Conservation (phyloP, 2,888 invertebrate species). For the Euzophera pinguis region DNA sequence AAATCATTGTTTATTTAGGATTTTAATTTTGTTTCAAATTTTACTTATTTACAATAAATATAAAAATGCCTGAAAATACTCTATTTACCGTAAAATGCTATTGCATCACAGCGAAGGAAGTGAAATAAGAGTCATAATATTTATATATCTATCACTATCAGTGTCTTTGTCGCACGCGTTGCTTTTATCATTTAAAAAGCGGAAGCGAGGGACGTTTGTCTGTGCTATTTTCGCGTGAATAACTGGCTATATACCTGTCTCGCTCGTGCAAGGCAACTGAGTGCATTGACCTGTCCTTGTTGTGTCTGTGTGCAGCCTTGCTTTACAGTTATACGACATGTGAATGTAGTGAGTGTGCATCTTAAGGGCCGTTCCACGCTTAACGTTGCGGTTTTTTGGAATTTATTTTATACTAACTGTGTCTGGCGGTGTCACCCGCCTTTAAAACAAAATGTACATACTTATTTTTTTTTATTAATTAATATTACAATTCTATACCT, state of each 20-base stretch:
- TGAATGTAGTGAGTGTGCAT: conserved; percentile 65
- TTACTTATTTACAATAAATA: neutral
- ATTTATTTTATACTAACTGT: neutral
- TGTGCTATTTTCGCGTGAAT: conserved; percentile 41
- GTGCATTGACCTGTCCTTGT: conserved; percentile 80
- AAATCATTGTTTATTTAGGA: neutral
- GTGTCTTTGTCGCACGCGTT: conserved; percentile 61
- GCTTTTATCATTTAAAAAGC: conserved; percentile 44
- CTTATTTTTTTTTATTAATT: too few relatives aligned
- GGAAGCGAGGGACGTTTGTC: conserved; percentile 39
- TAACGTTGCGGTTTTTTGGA: conserved; percentile 10
- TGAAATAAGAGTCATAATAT: conserved; percentile 79
- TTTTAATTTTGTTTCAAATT: neutral
- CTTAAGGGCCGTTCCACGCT: conserved; percentile 65
- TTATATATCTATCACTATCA: conserved; percentile 68
- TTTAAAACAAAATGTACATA: too few relatives aligned
- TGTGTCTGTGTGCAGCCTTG: conserved; percentile 76
- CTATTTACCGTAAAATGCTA: conserved; percentile 64
- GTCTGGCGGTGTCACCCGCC: too few relatives aligned
- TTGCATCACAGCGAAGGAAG: conserved; percentile 79
- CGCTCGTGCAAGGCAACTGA: conserved; percentile 74
- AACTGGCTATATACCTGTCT: conserved; percentile 41
- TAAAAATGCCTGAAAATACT: conserved; percentile 72
- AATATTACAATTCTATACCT: too few relatives aligned
- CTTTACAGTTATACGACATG: conserved; percentile 67